Evolutionary conservation across 2,888 invertebrate species (phyloP).

Genomic region (Ceramica pisi): DNA sequence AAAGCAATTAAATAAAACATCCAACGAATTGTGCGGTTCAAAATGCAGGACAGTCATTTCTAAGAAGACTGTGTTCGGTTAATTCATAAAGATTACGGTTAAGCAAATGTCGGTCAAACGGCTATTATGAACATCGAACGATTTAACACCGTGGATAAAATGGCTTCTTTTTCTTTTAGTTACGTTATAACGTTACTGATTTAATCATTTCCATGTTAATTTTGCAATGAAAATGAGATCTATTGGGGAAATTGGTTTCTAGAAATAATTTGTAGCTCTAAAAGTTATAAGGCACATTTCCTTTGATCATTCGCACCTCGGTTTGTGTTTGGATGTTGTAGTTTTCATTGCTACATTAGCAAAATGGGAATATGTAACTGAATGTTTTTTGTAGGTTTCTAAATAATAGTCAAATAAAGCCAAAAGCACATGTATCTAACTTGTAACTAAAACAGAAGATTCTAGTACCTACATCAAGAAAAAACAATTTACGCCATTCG

Average conservation of each 20-base stretch:
- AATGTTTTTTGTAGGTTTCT: neutral
- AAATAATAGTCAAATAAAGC: neutral
- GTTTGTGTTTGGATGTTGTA: neutral
- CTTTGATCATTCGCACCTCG: constrained; percentile 14
- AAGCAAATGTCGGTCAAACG: constrained; percentile 64
- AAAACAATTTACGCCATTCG: constrained; percentile 28
- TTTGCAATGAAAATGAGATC: constrained; percentile 21
- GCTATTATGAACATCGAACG: constrained; percentile 56
- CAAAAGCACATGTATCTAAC: neutral
- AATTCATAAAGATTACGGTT: constrained; percentile 65
- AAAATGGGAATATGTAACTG: neutral
- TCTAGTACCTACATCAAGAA: constrained; percentile 28
- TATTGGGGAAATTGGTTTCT: constrained; percentile 6
- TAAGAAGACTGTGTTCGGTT: constrained; percentile 53
- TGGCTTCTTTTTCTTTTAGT: constrained; percentile 38
- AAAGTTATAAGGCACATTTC: neutral
- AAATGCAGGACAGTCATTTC: constrained; percentile 48
- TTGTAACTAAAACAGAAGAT: neutral
- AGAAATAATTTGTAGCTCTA: constrained; percentile 1
- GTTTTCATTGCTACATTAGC: neutral
- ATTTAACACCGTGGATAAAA: constrained; percentile 54
- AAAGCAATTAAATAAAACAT: constrained; percentile 33
- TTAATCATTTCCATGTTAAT: constrained; percentile 37
- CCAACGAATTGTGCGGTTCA: constrained; percentile 33
- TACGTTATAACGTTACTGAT: constrained; percentile 39